Evolutionary conservation across 2,797 vertebrate genomes (phyloP).

Genomic region (Darevskia nairensis): DNA sequence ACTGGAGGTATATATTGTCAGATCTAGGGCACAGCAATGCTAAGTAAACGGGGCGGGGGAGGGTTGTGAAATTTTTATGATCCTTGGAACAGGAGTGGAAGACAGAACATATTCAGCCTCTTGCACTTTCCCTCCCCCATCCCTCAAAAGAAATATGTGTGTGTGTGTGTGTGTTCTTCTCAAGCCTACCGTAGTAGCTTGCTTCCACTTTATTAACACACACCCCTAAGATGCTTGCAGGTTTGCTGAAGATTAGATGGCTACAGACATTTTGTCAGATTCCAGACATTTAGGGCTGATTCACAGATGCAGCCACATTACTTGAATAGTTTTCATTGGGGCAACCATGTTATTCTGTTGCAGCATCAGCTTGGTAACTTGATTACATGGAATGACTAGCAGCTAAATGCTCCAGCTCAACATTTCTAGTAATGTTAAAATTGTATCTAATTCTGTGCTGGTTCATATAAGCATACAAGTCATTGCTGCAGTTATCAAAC

Average conservation of each 20-base stretch:
- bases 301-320: neutral
- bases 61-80: constrained; percentile 61
- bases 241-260: constrained; percentile 27
- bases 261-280: constrained; percentile 13
- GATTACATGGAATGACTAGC: neutral
- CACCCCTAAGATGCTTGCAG: constrained; percentile 22
- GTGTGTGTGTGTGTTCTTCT: constrained; percentile 28
- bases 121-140: constrained; percentile 1
- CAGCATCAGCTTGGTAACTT: neutral
- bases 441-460: neutral
- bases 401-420: neutral
- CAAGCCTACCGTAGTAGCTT: neutral
- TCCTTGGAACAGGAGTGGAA: constrained; percentile 51
- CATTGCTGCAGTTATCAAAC: neutral
- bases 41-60: constrained; percentile 60
- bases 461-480: neutral
- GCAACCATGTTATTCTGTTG: too few species aligned
- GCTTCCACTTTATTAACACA: neutral
- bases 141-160: constrained; percentile 29
- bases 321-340: too few species aligned
- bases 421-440: neutral
- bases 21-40: constrained; percentile 66
- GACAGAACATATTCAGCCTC: constrained; percentile 33
- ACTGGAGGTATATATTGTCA: constrained; percentile 58
- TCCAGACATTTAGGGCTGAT: neutral